Conservation (phyloP, 1,140 invertebrate genomes). For the Chironomus tepperi region DNA sequence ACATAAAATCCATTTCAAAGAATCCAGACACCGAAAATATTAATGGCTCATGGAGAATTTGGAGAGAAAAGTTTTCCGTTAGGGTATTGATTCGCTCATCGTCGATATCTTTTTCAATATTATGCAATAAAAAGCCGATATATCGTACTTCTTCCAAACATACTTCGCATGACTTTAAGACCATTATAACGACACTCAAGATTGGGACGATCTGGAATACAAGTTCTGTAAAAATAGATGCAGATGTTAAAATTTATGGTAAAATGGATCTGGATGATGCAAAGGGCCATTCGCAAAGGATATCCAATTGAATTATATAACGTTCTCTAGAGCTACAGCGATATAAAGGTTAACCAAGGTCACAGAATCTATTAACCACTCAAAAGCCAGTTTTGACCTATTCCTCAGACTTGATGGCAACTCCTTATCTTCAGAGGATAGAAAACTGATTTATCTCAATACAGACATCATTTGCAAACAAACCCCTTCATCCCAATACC, state of each 20-base stretch:
- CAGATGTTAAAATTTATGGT: not conserved
- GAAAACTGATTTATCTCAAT: no score
- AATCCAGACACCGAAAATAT: slow-evolving; percentile 19
- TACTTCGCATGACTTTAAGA: not conserved
- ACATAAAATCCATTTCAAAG: slow-evolving; percentile 25
- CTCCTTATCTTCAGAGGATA: no score
- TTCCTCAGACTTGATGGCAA: no score
- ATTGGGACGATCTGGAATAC: not conserved
- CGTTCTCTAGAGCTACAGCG: no score
- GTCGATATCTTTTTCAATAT: slow-evolving; percentile 24
- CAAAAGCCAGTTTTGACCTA: no score
- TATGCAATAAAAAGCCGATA: slow-evolving; percentile 15
- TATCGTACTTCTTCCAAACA: slow-evolving; percentile 4
- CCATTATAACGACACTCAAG: not conserved
- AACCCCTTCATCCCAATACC: no score
- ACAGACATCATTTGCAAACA: no score
- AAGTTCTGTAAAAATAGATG: not conserved
- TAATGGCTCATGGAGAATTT: slow-evolving; percentile 25
- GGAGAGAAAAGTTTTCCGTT: slow-evolving; percentile 25
- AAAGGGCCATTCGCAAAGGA: no score
- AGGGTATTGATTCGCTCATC: not conserved
- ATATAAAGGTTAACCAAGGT: no score
- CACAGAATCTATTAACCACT: no score
- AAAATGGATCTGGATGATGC: not conserved
- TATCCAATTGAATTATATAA: no score